Base-by-base conservation (phyloP, 1,140 invertebrate genomes). In the Papilio glaucus region DNA sequence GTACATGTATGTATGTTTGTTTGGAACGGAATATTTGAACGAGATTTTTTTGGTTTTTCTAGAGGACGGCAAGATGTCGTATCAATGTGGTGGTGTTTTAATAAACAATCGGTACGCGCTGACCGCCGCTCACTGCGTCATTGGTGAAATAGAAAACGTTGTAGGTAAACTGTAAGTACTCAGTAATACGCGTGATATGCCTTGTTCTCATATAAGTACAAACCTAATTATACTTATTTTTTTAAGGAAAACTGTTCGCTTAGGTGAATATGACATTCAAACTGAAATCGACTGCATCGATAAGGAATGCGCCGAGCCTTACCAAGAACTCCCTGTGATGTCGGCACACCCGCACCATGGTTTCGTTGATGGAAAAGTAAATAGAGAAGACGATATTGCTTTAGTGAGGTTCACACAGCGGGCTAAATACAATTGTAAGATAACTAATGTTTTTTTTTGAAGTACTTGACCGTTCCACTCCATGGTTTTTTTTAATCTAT, bases 121-220 rank as follows among this genome's bases (percentile, higher is more conserved):
- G n/a, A 96, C 96, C 0, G 96, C 96, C 4, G 96, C 95, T 1
- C 96, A 96, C 81, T 96, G 96, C 78, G 84, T 96, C 9, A 85
- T 77, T 0, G 94, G 94, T 41, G 83, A 78, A 67, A 94, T 94
- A 26, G 81, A 89, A 49, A 80, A 71, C 13, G 84, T 84, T 75
- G 86, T 94, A 39, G 94, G 94, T 75, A 77, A 75, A 80, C 76
- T 94, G 94, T 95, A 86, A 94, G 94, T 94, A 18, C 13, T 68
- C 7, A 76, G 45, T 49, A 49, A 10, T 1, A 4, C 15, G 10
- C 8, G 21, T 21, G 2, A 49, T 49, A 49, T 21, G n/a, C 13
- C 13, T 42, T n/a, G 9, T 7, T 21, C 0, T 21, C 1, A 21
- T 49, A 49, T n/a, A n/a, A 49, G 0, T 15, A 10, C 21, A 4